A percentile compares a stretch with the other conserved stretches of the same genome.
These are phyloP conservation scores for Podilymbus podiceps DNA, from an alignment of 2,113 vertebrate genomes.

Conservation along the genomic window DNA sequence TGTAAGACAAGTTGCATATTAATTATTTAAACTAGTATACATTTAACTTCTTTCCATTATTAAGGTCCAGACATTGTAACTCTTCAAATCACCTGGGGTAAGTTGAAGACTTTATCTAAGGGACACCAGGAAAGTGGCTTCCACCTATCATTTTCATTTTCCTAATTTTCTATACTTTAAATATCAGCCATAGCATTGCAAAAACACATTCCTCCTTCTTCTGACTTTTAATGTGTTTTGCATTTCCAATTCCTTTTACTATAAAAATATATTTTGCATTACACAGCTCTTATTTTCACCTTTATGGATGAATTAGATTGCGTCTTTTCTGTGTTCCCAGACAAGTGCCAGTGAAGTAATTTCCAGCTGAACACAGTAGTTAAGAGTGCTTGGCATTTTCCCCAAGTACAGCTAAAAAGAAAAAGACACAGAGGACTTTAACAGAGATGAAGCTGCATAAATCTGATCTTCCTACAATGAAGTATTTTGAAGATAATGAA, in stretches of 20 bases:
- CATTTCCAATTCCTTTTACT: conserved; percentile 17
- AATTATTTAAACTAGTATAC: not conserved
- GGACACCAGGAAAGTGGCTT: not conserved
- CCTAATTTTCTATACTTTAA: not conserved
- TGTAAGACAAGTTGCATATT: not conserved
- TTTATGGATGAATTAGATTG: conserved; percentile 61
- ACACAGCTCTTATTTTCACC: conserved; percentile 45
- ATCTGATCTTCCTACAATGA: not conserved
- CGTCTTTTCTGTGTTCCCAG: not conserved
- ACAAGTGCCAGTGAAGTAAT: conserved; percentile 39
- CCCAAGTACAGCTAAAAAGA: conserved; percentile 8
- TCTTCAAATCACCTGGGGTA: not conserved
- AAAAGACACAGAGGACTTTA: conserved; percentile 2
- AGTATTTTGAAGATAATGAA: not conserved
- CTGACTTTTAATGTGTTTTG: not conserved
- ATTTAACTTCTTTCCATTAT: not conserved
- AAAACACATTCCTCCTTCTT: not conserved
- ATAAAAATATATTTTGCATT: conserved; percentile 31
- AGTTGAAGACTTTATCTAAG: not conserved
- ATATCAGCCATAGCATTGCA: not conserved
- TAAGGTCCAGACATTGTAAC: not conserved
- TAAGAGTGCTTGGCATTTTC: not conserved
- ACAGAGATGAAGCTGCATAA: not conserved
- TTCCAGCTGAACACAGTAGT: not conserved
- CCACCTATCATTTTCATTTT: not conserved